Evolutionary conservation across 2,888 invertebrate genomes (phyloP).

Genomic region (Megalurothrips usitatus): DNA sequence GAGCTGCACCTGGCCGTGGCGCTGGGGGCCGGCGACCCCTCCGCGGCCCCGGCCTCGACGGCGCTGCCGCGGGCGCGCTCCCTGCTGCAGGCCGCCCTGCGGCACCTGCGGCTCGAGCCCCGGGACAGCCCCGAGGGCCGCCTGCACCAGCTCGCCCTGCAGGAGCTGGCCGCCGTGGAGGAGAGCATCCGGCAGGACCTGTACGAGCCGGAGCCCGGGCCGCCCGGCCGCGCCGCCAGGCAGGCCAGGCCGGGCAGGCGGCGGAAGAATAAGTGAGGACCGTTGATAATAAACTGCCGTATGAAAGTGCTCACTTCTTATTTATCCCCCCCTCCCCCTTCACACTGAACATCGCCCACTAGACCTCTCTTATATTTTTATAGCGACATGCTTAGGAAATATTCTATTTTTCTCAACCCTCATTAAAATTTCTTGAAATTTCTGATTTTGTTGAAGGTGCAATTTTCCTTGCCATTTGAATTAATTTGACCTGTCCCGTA

Average conservation of each 20-base stretch:
- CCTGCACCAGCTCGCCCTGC: background rate
- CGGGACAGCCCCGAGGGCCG: background rate
- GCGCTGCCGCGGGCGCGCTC: background rate
- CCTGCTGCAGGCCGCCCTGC: background rate
- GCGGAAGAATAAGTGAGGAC: background rate
- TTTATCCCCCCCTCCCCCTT: too few relatives aligned
- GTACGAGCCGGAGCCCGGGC: background rate
- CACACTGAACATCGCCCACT: too few relatives aligned
- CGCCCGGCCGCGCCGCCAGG: background rate
- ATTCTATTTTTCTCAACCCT: too few relatives aligned
- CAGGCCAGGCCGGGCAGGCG: background rate
- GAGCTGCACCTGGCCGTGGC: slow-evolving; percentile 8
- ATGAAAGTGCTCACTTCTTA: too few relatives aligned
- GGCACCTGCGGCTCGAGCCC: background rate
- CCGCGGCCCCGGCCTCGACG: background rate
- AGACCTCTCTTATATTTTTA: too few relatives aligned
- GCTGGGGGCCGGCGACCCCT: background rate
- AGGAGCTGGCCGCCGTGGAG: slow-evolving; percentile 16
- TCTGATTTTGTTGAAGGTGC: too few relatives aligned
- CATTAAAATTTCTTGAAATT: too few relatives aligned
- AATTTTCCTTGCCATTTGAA: too few relatives aligned
- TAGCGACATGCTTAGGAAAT: too few relatives aligned
- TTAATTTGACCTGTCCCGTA: too few relatives aligned
- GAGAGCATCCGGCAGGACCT: slow-evolving; percentile 3
- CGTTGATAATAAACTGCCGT: too few relatives aligned